phyloP scores from a whole-genome alignment of 1,140 invertebrate genomes.

The Drosophila erecta region DNA sequence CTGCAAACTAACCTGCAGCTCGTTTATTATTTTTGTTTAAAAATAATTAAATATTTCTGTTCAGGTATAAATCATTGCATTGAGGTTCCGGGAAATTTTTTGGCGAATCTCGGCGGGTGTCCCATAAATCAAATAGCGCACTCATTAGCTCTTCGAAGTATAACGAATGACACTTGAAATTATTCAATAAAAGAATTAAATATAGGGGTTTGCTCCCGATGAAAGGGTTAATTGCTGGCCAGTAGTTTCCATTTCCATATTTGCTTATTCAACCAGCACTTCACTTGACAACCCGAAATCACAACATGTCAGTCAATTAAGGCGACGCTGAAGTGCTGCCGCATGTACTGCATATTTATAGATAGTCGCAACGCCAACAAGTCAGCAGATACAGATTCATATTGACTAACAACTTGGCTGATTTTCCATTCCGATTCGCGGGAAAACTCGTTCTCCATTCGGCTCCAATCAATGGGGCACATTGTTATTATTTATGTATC shows the following conservation, averaged over 20 bases:
- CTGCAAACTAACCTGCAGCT: constrained; percentile 24
- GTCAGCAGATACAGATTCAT: constrained; percentile 43
- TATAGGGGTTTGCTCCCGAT: not conserved
- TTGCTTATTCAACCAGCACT: constrained; percentile 9
- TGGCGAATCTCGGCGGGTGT: not conserved
- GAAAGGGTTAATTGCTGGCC: constrained; percentile 47
- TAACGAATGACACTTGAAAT: not conserved
- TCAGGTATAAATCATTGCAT: constrained; percentile 31
- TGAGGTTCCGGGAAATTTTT: constrained; percentile 36
- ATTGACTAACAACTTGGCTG: constrained; percentile 57
- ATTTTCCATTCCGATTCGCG: constrained; percentile 60
- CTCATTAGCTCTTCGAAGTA: constrained; percentile 37
- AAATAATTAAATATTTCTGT: constrained; percentile 59
- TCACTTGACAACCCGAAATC: constrained; percentile 71
- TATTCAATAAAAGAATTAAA: not conserved
- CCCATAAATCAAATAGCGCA: constrained; percentile 30
- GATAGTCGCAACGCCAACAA: constrained; percentile 33
- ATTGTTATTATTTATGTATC: constrained; percentile 79
- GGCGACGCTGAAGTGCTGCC: constrained; percentile 59
- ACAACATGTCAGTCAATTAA: constrained; percentile 81
- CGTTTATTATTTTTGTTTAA: constrained; percentile 44
- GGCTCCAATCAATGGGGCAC: constrained; percentile 70
- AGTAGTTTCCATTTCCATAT: constrained; percentile 35
- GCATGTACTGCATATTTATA: constrained; percentile 43
- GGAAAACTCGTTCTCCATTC: constrained; percentile 62